A percentile compares a stretch with the other conserved stretches of the same genome.
These are phyloP conservation scores for Anagrus nilaparvatae DNA, from an alignment of 1,140 invertebrate genomes.

Conservation along the genomic window DNA sequence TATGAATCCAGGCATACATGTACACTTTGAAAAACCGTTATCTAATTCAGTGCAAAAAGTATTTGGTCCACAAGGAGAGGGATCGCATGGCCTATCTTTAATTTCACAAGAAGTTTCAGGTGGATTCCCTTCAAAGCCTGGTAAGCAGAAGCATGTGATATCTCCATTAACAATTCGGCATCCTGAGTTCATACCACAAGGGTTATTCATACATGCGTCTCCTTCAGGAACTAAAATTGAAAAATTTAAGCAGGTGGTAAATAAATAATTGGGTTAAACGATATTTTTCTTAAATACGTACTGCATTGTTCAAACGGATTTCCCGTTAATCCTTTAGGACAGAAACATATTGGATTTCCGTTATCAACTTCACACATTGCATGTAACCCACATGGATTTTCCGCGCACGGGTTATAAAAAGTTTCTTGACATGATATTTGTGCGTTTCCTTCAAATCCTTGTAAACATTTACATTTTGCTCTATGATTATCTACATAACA, in stretches of 20 bases:
- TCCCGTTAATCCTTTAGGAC: constrained; percentile 78
- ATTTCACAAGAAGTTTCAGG: constrained; percentile 54
- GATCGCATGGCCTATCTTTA: constrained; percentile 67
- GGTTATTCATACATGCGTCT: constrained; percentile 71
- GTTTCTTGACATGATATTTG: constrained; percentile 59
- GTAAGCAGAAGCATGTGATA: constrained; percentile 73
- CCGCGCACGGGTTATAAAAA: constrained; percentile 59
- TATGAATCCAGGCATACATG: constrained; percentile 69
- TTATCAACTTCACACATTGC: constrained; percentile 77
- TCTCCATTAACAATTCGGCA: constrained; percentile 61
- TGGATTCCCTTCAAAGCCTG: constrained; percentile 80
- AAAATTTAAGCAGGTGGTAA: background rate
- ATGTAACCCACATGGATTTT: constrained; percentile 74
- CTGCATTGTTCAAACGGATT: constrained; percentile 87
- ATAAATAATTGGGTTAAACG: background rate
- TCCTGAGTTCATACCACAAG: constrained; percentile 72
- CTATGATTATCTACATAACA: constrained; percentile 69
- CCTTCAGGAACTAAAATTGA: constrained; percentile 76
- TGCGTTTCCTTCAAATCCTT: constrained; percentile 69
- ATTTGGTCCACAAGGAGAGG: constrained; percentile 79
- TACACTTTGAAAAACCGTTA: constrained; percentile 82
- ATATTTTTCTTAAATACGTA: too few relatives aligned
- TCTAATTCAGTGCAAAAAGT: constrained; percentile 69
- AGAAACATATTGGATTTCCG: constrained; percentile 80
- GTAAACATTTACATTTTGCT: constrained; percentile 65